Percentiles rank a stretch among this genome's conserved stretches.
These are phyloP conservation scores for Caenorhabditis tropicalis DNA, from an alignment of 1,140 invertebrate genomes.

Conservation along the genomic window DNA sequence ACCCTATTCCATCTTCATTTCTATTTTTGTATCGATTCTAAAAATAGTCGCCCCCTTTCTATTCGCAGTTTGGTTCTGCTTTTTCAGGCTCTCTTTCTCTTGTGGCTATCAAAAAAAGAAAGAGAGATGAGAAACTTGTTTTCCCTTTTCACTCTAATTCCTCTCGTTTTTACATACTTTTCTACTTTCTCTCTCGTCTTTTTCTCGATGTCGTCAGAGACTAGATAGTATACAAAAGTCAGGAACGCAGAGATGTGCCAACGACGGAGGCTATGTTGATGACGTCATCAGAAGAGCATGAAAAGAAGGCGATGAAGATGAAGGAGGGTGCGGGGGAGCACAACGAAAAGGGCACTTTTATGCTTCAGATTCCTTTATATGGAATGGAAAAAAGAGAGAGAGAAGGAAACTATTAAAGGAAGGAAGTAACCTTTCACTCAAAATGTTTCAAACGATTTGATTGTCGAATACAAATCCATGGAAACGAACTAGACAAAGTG, in stretches of 20 bases:
- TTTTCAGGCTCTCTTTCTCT: not conserved
- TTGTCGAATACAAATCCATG: too few species aligned
- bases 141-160: not conserved
- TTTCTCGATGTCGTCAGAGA: constrained; percentile 26
- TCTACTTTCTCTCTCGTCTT: not conserved
- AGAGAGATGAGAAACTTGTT: not conserved
- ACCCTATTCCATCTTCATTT: constrained; percentile 12
- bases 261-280: not conserved
- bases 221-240: not conserved
- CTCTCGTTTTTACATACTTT: constrained; percentile 2
- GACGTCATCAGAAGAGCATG: constrained; percentile 50
- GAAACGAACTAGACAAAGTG: too few species aligned
- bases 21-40: constrained; percentile 42
- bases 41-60: constrained; percentile 26
- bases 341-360: constrained; percentile 3
- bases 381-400: not conserved
- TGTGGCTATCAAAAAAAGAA: constrained; percentile 22
- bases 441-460: not conserved
- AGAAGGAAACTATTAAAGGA: not conserved
- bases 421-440: not conserved
- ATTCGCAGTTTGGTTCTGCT: constrained; percentile 9
- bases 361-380: constrained; percentile 31
- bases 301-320: constrained; percentile 22
- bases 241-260: not conserved
- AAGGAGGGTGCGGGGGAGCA: constrained; percentile 4